These are phyloP conservation scores for Alosa sapidissima DNA, from an alignment of 2,797 vertebrate species.

Conservation along the genomic window DNA sequence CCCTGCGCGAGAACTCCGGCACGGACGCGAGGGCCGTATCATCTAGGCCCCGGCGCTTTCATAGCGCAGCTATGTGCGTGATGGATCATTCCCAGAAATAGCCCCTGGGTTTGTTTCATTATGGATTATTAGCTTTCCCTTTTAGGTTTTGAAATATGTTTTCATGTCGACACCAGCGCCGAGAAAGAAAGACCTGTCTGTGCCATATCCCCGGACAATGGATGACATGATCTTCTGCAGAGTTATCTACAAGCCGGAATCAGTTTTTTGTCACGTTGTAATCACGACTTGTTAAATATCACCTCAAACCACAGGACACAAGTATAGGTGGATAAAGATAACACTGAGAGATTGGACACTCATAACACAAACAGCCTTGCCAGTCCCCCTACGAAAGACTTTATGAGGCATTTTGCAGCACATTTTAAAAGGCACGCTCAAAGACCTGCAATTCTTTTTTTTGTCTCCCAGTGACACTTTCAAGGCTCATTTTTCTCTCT, in stretches of 20 bases:
- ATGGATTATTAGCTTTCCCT: constrained; percentile 24
- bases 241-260: constrained; percentile 10
- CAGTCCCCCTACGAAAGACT: constrained; percentile 46
- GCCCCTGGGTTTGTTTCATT: constrained; percentile 15
- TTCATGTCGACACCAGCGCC: not conserved
- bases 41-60: not conserved
- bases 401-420: constrained; percentile 49
- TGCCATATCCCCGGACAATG: not conserved
- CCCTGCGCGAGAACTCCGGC: constrained; percentile 26
- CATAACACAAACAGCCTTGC: constrained; percentile 6
- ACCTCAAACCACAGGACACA: constrained; percentile 36
- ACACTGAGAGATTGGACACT: not conserved
- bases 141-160: constrained; percentile 26
- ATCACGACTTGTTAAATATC: constrained; percentile 33
- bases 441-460: constrained; percentile 36
- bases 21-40: constrained; percentile 30
- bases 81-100: constrained; percentile 22
- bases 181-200: not conserved
- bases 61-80: not conserved
- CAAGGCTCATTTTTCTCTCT: constrained; percentile 50
- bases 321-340: constrained; percentile 44
- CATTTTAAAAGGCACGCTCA: constrained; percentile 40
- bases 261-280: constrained; percentile 29
- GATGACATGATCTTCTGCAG: not conserved
- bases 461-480: constrained; percentile 50